Evolutionary conservation across 2,888 invertebrate genomes (phyloP).

Genomic region (Drosophila quinaria): DNA sequence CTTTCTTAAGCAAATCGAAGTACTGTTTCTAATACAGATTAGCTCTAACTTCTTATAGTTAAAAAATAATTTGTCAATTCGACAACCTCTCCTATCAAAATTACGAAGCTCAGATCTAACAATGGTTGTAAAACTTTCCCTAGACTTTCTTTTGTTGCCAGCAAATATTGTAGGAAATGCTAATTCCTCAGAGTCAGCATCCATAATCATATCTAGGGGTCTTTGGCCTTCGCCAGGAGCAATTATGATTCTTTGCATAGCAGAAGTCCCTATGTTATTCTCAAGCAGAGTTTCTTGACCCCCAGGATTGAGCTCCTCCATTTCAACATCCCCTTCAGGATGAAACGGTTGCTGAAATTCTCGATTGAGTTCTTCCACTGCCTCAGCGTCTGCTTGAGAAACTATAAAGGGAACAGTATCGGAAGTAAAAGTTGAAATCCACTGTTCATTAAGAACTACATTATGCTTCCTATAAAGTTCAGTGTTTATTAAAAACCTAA

Average conservation of each 20-base stretch:
- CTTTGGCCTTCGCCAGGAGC: conserved; percentile 40
- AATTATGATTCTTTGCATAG: conserved; percentile 22
- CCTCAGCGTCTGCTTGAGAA: conserved; percentile 1
- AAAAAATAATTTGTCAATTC: too few species aligned
- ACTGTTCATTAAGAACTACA: conserved; percentile 1
- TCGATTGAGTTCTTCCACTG: not conserved
- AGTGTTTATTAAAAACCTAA: conserved; percentile 1
- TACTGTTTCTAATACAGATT: not conserved
- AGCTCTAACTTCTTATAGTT: too few species aligned
- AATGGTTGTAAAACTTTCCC: conserved; percentile 26
- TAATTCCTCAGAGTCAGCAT: conserved; percentile 41
- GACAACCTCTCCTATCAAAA: conserved; percentile 41
- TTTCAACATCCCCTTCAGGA: conserved; percentile 15
- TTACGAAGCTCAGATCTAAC: conserved; percentile 34
- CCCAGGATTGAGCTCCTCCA: conserved; percentile 8
- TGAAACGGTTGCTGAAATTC: conserved; percentile 9
- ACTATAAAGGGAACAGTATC: conserved; percentile 3
- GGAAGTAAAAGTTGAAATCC: not conserved
- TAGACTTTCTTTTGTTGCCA: conserved; percentile 17
- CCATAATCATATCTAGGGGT: conserved; percentile 30
- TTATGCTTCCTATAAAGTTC: conserved; percentile 10
- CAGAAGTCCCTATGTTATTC: conserved; percentile 24
- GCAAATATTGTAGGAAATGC: conserved; percentile 35
- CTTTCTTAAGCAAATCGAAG: conserved; percentile 7
- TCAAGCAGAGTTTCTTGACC: conserved; percentile 44